Conservation (phyloP, 2,888 invertebrate genomes). For the Nemapogon koenigi region DNA sequence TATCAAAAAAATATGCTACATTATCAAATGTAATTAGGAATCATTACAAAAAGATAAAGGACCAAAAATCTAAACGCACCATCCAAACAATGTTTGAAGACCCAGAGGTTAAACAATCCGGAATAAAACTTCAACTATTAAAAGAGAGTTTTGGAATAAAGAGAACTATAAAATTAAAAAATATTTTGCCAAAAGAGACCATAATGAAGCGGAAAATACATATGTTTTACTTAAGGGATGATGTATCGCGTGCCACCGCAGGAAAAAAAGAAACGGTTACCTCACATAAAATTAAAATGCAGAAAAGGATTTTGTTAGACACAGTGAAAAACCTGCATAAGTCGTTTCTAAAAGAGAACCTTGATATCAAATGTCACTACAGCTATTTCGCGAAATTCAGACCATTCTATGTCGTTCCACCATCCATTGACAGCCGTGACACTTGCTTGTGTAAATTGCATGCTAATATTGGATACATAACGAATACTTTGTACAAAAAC, state of each 20-base stretch:
- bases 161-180: constrained; percentile 1
- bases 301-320: no score
- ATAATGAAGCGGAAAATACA: constrained; percentile 1
- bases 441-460: constrained; percentile 6
- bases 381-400: constrained; percentile 9
- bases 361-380: constrained; percentile 10
- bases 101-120: constrained; percentile 1
- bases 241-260: no score
- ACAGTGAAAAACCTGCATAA: no score
- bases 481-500: constrained; percentile 11
- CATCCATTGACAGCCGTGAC: constrained; percentile 1
- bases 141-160: constrained; percentile 5
- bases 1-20: no score
- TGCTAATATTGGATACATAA: constrained; percentile 10
- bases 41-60: no score
- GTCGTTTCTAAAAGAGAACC: constrained; percentile 11
- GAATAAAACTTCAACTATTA: constrained; percentile 4
- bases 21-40: background rate
- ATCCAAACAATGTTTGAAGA: no score
- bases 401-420: constrained; percentile 8
- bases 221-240: constrained; percentile 9
- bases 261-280: constrained; percentile 11
- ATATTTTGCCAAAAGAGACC: constrained; percentile 3
- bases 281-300: no score
- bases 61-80: no score